These are phyloP conservation scores for Stichopus horrens DNA, from an alignment of 53 echinoderm and acorn worm species.

Conservation along the genomic window DNA sequence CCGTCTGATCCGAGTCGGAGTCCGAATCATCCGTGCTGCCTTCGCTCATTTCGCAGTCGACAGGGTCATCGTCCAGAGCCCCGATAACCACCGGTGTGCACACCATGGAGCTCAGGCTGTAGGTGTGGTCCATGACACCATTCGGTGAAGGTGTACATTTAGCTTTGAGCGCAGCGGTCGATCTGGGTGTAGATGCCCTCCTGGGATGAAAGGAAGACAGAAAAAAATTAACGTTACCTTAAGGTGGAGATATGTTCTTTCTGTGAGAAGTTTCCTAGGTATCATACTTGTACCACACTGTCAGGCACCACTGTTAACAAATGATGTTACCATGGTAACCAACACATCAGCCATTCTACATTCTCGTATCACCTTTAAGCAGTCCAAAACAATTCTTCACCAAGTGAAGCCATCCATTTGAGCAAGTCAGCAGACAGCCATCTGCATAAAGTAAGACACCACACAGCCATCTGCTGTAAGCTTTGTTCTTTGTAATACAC, in stretches of 20 bases:
- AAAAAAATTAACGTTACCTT: background rate
- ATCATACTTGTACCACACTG: too few species aligned
- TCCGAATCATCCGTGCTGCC: slow-evolving; percentile 84
- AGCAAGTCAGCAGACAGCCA: too few species aligned
- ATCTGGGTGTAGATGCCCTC: slow-evolving; percentile 71
- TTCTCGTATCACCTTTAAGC: too few species aligned
- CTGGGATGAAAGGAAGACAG: background rate
- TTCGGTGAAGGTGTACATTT: slow-evolving; percentile 91
- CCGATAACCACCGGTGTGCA: slow-evolving; percentile 44
- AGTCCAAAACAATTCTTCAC: too few species aligned
- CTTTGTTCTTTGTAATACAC: too few species aligned
- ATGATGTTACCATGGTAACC: background rate
- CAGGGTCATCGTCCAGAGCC: slow-evolving; percentile 77
- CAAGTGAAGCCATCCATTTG: too few species aligned
- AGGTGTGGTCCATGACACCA: slow-evolving; percentile 87
- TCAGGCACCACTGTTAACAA: too few species aligned
- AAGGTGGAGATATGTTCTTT: too few species aligned
- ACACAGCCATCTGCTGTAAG: too few species aligned
- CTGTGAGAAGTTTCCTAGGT: too few species aligned
- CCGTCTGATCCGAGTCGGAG: slow-evolving; percentile 80
- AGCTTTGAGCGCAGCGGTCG: slow-evolving; percentile 71
- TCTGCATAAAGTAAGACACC: too few species aligned
- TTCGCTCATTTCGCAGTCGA: slow-evolving; percentile 88
- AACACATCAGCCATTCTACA: background rate
- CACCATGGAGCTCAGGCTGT: slow-evolving; percentile 86